Conservation (phyloP, 2,113 vertebrate genomes). For the Miniopterus natalensis region DNA sequence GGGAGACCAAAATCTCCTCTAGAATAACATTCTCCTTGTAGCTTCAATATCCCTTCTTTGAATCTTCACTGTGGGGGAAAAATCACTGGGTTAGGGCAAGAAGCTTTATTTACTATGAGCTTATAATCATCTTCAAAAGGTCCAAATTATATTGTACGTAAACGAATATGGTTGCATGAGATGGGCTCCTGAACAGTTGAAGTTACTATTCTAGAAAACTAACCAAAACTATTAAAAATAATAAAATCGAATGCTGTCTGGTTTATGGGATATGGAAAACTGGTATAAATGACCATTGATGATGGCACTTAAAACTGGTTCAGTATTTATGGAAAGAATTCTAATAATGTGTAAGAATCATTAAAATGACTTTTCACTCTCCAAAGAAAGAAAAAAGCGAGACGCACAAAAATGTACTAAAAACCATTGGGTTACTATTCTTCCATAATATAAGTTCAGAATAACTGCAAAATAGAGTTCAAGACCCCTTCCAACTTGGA, state of each 20-base stretch:
- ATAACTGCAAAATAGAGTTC: neutral
- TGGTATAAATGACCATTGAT: neutral
- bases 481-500: neutral
- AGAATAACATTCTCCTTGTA: neutral
- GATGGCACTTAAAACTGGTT: neutral
- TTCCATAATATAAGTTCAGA: neutral
- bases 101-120: neutral
- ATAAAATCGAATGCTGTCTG: neutral
- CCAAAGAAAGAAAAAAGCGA: neutral
- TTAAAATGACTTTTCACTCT: neutral
- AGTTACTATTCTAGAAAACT: neutral
- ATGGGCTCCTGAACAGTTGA: neutral
- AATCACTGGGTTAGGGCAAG: neutral
- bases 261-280: neutral
- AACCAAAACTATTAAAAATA: neutral
- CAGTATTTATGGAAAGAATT: slow-evolving; percentile 1
- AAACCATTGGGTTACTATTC: neutral
- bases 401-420: neutral
- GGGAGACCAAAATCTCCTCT: neutral
- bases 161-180: neutral
- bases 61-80: neutral
- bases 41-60: neutral
- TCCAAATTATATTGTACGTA: neutral
- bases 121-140: neutral
- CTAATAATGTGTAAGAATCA: neutral